A percentile compares a stretch with the other conserved stretches of the same genome.
Conservation (phyloP, 2,113 vertebrate species). For the Bufo bufo region DNA sequence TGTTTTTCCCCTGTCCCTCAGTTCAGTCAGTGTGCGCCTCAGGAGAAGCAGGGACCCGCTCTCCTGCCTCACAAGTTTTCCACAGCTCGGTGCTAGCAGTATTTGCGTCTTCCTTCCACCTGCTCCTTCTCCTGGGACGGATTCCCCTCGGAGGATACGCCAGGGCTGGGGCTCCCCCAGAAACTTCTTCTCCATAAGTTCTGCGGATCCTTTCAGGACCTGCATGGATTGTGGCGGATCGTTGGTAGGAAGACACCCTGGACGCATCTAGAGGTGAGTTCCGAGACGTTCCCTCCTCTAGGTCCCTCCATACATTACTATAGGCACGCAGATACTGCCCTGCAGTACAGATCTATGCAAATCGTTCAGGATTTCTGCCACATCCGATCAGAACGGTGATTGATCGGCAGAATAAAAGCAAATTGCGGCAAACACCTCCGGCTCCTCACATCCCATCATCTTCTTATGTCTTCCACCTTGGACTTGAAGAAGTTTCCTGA, state of each 20-base stretch:
- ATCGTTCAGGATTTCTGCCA: too few relatives aligned
- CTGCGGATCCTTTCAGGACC: background rate
- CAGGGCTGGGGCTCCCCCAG: background rate
- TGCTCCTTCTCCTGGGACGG: slow-evolving; percentile 41
- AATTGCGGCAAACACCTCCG: too few relatives aligned
- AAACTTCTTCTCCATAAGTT: slow-evolving; percentile 49
- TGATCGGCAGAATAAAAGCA: too few relatives aligned
- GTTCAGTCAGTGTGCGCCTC: slow-evolving; percentile 50
- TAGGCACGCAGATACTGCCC: too few relatives aligned
- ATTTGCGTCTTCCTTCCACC: slow-evolving; percentile 25
- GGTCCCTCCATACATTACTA: background rate
- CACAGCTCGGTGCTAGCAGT: background rate
- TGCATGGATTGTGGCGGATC: slow-evolving; percentile 48
- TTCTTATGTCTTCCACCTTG: too few relatives aligned
- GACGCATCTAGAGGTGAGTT: slow-evolving; percentile 33
- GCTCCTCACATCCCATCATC: too few relatives aligned
- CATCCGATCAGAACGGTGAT: too few relatives aligned
- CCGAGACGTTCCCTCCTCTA: too few relatives aligned
- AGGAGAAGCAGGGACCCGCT: slow-evolving; percentile 32
- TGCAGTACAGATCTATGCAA: too few relatives aligned
- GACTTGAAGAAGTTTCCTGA: slow-evolving; percentile 2
- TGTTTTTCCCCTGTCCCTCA: slow-evolving; percentile 37
- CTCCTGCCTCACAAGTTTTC: slow-evolving; percentile 40
- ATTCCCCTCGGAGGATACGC: background rate
- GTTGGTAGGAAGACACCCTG: background rate